These are phyloP conservation scores for Scaptomyza montana DNA, from an alignment of 1,140 invertebrate species.

Conservation along the genomic window DNA sequence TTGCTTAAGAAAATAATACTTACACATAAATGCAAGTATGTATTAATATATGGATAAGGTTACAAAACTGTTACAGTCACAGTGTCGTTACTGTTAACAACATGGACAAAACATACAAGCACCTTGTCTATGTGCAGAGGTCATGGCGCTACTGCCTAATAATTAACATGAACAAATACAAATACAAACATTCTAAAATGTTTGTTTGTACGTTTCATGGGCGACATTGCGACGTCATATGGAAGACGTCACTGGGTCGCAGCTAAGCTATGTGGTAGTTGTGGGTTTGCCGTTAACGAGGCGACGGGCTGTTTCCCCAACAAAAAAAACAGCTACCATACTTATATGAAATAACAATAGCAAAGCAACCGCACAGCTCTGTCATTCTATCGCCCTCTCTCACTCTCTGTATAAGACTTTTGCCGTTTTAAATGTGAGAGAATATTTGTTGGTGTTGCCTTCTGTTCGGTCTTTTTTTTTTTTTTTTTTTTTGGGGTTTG, in stretches of 20 bases:
- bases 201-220: neutral
- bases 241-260: conserved; percentile 46
- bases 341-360: conserved; percentile 24
- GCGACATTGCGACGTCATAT: conserved; percentile 39
- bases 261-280: conserved; percentile 13
- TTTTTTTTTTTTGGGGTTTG: conserved; percentile 17
- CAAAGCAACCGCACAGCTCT: conserved; percentile 15
- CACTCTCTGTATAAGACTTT: conserved; percentile 32
- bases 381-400: conserved; percentile 2
- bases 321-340: conserved; percentile 2
- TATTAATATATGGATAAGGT: too few relatives aligned
- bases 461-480: conserved; percentile 21
- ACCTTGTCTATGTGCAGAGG: conserved; percentile 26
- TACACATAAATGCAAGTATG: neutral
- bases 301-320: conserved; percentile 3
- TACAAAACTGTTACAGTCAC: conserved; percentile 1
- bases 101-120: conserved; percentile 17
- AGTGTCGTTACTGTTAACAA: conserved; percentile 16
- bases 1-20: neutral
- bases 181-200: neutral
- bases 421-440: conserved; percentile 72
- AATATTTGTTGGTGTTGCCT: conserved; percentile 30
- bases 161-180: conserved; percentile 17
- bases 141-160: conserved; percentile 18
- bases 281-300: conserved; percentile 42